Evolutionary conservation across 1,140 invertebrate species (phyloP).

Genomic region (Thaumatotibia leucotreta): DNA sequence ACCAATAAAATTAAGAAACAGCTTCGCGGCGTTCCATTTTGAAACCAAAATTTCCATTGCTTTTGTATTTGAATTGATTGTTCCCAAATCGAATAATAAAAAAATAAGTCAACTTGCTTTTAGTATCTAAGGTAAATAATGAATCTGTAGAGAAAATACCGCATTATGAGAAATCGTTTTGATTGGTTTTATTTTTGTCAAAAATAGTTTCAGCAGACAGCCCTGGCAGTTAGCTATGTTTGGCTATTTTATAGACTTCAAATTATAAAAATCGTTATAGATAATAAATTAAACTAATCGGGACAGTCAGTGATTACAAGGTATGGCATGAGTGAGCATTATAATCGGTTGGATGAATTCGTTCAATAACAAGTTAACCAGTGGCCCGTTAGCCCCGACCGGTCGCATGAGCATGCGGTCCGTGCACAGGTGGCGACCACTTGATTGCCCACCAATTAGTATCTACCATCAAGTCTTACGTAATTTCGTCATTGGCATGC

Average conservation of each 20-base stretch:
- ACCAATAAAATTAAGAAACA: too few species aligned
- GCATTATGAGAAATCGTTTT: too few species aligned
- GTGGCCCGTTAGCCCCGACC: constrained; percentile 52
- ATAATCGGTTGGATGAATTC: constrained; percentile 32
- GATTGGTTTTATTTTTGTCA: too few species aligned
- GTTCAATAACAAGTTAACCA: constrained; percentile 59
- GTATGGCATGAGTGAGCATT: constrained; percentile 20
- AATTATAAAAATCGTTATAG: neutral
- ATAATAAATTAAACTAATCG: neutral
- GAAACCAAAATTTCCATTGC: too few species aligned
- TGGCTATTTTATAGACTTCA: neutral
- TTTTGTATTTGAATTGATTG: too few species aligned
- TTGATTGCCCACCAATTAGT: constrained; percentile 50
- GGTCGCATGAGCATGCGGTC: constrained; percentile 38
- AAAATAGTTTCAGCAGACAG: too few species aligned
- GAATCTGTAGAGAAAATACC: too few species aligned
- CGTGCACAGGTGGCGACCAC: constrained; percentile 39
- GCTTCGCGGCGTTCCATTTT: too few species aligned
- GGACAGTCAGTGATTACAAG: constrained; percentile 43
- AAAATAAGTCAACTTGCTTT: too few species aligned
- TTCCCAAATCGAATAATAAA: too few species aligned
- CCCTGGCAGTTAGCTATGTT: too few species aligned
- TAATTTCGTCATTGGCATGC: constrained; percentile 40
- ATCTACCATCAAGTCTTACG: constrained; percentile 45
- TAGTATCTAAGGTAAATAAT: too few species aligned